Evolutionary conservation across 2,888 invertebrate species (phyloP), one percentile per base, ranked within the genome.

Genomic region (Sympetrum striolatum): DNA sequence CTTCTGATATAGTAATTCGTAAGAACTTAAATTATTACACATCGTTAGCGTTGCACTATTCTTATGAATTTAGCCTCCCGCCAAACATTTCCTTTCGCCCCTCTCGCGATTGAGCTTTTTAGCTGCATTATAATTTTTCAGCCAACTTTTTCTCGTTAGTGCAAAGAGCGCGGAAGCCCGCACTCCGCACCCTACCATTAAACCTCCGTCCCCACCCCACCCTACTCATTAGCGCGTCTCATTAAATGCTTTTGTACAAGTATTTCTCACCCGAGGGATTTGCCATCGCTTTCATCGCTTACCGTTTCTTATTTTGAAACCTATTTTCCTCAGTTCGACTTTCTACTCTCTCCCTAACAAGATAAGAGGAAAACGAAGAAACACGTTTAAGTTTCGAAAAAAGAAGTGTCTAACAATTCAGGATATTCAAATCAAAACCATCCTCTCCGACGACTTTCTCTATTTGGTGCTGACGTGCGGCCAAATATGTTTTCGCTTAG

Each of bases 191-290:
- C 22, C 35, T 58, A 35, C 58, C 82, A 44, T 44, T 44, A 80
- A 39, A 80, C 37, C 80, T 5, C 37, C 37, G 6, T 14, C n/a
- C 80, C 37, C 64, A 31, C 25, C 60, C 37, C 86, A 60, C 37
- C 60, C 86, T 53, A 86, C 86, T 86, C 86, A 86, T 86, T 86
- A 86, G 86, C 60, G 86, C 86, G 86, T 64, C 86, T 86, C 86
- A 86, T 86, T 86, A 86, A 86, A 37, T 86, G 86, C 86, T 86
- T 86, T 82, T 82, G 82, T 82, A 64, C 86, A 64, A 60, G 64
- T 86, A 86, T 86, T 86, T 86, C 37, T 86, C 86, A 86, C 60
- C 86, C 22, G 14, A 25, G 64, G 64, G 64, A 64, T 64, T 64
- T 64, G n/a, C 64, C 25, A 14, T 73, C 31, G 73, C 73, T 73